Evolutionary conservation across 2,113 vertebrate species (phyloP).

Genomic region (Tichodroma muraria): DNA sequence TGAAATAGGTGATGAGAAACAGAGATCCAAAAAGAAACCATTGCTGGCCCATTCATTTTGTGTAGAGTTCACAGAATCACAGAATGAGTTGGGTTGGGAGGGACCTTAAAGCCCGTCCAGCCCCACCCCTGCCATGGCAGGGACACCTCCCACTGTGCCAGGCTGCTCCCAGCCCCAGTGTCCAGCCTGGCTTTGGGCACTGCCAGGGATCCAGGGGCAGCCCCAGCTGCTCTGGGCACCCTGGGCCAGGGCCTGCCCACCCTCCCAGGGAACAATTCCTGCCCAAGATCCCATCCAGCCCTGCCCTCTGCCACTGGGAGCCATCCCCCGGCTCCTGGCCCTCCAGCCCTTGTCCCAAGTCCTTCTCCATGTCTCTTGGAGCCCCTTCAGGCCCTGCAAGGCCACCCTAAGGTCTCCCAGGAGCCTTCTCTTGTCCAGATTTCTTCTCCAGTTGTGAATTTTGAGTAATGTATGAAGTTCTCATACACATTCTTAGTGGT

Average conservation of each 20-base stretch:
- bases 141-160: neutral
- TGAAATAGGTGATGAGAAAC: neutral
- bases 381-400: neutral
- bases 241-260: neutral
- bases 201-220: neutral
- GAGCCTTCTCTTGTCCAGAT: neutral
- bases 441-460: neutral
- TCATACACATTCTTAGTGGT: neutral
- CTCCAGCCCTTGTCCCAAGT: accelerated
- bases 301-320: neutral
- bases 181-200: neutral
- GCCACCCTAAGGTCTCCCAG: too few species aligned
- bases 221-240: neutral
- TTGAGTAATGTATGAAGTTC: neutral
- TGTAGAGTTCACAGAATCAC: neutral
- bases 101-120: accelerated
- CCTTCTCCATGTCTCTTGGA: neutral
- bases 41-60: neutral
- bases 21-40: neutral
- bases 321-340: accelerated
- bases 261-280: neutral
- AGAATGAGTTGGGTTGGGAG: accelerated
- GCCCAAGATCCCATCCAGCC: accelerated
- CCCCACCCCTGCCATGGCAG: neutral
- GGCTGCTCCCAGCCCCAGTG: neutral